Conservation (phyloP, 2,113 vertebrate species). For the Todiramphus saurophagus region DNA sequence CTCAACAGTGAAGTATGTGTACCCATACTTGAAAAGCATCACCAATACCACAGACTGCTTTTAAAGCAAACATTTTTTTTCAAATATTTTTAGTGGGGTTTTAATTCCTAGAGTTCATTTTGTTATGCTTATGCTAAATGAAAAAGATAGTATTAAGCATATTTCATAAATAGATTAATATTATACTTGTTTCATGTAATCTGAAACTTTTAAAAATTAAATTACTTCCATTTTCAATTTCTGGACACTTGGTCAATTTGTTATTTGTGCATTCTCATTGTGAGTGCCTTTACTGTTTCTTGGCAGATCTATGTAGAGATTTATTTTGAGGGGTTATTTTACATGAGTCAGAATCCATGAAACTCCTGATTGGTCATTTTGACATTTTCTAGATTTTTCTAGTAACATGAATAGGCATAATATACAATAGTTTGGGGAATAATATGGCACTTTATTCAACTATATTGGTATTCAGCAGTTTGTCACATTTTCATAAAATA, state of each 20-base stretch:
- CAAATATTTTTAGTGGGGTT: background rate
- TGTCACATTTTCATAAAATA: background rate
- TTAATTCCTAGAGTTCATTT: background rate
- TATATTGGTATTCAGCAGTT: background rate
- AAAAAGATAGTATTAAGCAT: background rate
- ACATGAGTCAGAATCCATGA: background rate
- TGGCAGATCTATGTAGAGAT: background rate
- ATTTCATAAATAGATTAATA: background rate
- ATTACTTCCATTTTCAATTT: background rate
- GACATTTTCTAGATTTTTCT: background rate
- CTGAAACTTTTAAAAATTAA: background rate
- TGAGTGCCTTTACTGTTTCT: background rate
- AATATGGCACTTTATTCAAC: background rate
- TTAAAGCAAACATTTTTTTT: background rate
- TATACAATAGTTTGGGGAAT: background rate
- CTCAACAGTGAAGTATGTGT: background rate
- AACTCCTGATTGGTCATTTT: background rate
- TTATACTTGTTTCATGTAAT: background rate
- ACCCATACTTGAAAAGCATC: rapidly evolving
- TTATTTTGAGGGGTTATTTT: background rate
- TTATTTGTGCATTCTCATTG: background rate
- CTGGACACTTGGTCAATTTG: background rate
- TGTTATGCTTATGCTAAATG: background rate
- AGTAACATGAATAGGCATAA: background rate
- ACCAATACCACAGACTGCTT: background rate